A percentile compares a stretch with the other conserved stretches of the same genome.
phyloP scores from a whole-genome alignment of 2,797 vertebrate species.

The Rhinogobio ventralis region DNA sequence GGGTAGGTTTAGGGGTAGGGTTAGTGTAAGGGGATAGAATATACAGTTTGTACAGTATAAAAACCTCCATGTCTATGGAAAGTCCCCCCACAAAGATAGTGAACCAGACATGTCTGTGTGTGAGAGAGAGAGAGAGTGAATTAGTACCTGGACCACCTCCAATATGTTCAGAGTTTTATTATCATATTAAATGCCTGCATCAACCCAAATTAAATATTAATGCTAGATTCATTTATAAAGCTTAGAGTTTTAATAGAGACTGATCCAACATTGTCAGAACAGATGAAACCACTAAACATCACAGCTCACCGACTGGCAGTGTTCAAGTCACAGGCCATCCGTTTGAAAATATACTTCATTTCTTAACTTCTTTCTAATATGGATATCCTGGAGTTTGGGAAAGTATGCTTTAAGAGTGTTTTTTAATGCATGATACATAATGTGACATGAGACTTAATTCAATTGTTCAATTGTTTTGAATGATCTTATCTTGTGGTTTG shows the following conservation, averaged over 20 bases:
- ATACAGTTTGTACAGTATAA: neutral
- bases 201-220: slow-evolving; percentile 23
- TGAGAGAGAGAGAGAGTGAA: neutral
- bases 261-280: slow-evolving; percentile 1
- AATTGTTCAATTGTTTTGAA: neutral
- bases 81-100: neutral
- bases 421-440: neutral
- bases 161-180: slow-evolving; percentile 14
- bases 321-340: neutral
- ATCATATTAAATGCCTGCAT: slow-evolving; percentile 22
- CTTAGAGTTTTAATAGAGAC: slow-evolving; percentile 13
- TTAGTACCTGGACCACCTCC: slow-evolving; percentile 25
- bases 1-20: too few species aligned
- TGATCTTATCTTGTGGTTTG: neutral
- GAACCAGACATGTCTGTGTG: too few species aligned
- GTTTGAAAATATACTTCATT: neutral
- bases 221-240: slow-evolving; percentile 33
- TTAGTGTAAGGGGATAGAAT: neutral
- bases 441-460: neutral
- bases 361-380: neutral
- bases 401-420: neutral
- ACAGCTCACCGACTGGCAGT: neutral
- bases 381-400: neutral
- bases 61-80: neutral
- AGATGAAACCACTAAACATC: slow-evolving; percentile 30